Evolutionary conservation across 2,113 vertebrate genomes (phyloP), one percentile per base, ranked within the genome.

Genomic region (Corynorhinus townsendii): DNA sequence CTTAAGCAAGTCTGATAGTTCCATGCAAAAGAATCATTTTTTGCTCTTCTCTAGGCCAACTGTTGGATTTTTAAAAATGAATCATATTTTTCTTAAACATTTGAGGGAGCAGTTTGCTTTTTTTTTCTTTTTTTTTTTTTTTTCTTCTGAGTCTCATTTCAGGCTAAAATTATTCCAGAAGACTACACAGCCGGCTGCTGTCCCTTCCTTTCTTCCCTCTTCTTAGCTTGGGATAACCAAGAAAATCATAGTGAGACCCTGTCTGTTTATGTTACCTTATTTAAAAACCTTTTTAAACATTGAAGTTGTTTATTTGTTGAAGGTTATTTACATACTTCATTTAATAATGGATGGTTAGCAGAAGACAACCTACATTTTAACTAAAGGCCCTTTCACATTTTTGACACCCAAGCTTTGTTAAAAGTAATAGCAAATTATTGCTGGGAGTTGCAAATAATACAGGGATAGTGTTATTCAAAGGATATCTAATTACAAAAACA

Each of bases 51-150:
- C 30, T 73, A 77, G 73, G 54, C 85, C 86, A 96, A 90, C 86
- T 90, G 90, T 95, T 97, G 82, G 92, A 72, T 93, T 97, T 90
- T 90, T 1, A 11, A 49, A 83, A 96, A 86, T 73, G 49, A 91
- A 80, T 89, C 66, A 56, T 79, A 64, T 89, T 96, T 96, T 95
- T 90, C 90, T 93, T 85, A 90, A 89, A 88, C 62, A 95, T 93
- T 93, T 24, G 54, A 93, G 30, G 64, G 54, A 94, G 47, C 80
- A 87, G 28, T 93, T 96, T 95, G 69, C 38, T 81, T 88, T 93
- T 89, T 95, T 93, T 90, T 93, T 88, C 17, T 40, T 40, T 22
- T 79, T n/a, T 19, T 71, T 95, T 93, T 88, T 91, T 88, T 30
- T 45, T 45, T 28, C 75, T 35, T 9, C 47, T 40, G 20, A 86